phyloP scores from a whole-genome alignment of 2,113 vertebrate species.

The Stigmatopora argus region DNA sequence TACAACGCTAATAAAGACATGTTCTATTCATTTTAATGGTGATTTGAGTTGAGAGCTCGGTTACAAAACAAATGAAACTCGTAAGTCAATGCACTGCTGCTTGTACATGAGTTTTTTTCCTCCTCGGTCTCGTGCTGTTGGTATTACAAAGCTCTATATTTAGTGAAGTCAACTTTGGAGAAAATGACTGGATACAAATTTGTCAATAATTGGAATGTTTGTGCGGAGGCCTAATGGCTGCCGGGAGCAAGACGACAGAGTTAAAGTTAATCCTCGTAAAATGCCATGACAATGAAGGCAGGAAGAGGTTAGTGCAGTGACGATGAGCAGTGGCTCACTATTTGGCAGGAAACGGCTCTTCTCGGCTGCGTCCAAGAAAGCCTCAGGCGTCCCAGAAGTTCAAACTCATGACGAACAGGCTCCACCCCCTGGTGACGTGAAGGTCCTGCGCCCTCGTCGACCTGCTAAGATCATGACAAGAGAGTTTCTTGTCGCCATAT shows the following conservation, averaged over 20 bases:
- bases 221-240: conserved; percentile 55
- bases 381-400: conserved; percentile 55
- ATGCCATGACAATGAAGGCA: conserved; percentile 71
- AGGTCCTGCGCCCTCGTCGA: neutral
- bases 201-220: conserved; percentile 7
- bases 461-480: neutral
- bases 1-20: no score
- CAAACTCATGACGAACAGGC: conserved; percentile 22
- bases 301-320: conserved; percentile 72
- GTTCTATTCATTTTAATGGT: neutral
- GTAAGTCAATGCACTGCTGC: neutral
- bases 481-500: no score
- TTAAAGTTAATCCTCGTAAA: conserved; percentile 73
- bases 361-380: conserved; percentile 61
- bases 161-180: neutral
- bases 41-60: neutral
- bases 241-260: conserved; percentile 60
- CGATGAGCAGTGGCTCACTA: conserved; percentile 68
- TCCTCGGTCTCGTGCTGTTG: neutral
- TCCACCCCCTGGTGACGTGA: neutral
- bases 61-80: neutral
- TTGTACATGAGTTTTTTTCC: neutral
- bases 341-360: conserved; percentile 73
- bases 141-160: neutral
- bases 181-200: neutral